Percentiles rank a stretch among this genome's conserved stretches.
These are phyloP conservation scores for Prionailurus viverrinus DNA, from an alignment of 2,113 vertebrate genomes.

Conservation along the genomic window DNA sequence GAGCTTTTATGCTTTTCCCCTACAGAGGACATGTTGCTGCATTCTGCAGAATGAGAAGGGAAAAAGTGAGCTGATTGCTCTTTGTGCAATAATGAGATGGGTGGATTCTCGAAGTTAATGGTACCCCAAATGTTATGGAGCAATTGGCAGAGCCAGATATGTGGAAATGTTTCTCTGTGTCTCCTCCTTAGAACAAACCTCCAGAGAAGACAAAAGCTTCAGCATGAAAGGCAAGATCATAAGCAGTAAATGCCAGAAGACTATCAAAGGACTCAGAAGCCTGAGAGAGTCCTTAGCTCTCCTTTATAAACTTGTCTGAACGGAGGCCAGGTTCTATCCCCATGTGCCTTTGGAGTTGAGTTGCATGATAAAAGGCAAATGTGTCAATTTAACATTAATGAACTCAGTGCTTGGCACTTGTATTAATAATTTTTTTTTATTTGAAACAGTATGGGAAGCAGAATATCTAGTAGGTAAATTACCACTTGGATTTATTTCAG, in stretches of 20 bases:
- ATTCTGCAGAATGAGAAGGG: background rate
- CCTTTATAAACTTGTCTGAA: conserved; percentile 54
- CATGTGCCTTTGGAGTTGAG: background rate
- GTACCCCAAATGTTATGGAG: background rate
- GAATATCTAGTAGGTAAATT: background rate
- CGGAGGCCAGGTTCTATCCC: background rate
- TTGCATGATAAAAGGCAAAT: conserved; percentile 8
- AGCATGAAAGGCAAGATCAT: conserved; percentile 44
- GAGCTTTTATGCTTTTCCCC: background rate
- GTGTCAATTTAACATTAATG: conserved; percentile 31
- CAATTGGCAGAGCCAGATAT: background rate
- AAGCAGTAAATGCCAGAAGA: conserved; percentile 56
- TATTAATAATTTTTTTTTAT: conserved; percentile 35
- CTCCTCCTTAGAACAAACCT: background rate
- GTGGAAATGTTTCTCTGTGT: background rate
- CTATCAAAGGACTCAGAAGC: conserved; percentile 48
- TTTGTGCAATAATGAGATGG: conserved; percentile 39
- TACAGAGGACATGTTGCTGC: background rate
- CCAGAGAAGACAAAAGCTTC: conserved; percentile 51
- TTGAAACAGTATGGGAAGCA: conserved; percentile 37
- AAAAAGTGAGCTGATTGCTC: background rate
- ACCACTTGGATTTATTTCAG: conserved; percentile 43
- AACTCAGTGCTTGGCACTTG: background rate
- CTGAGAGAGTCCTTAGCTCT: conserved; percentile 39
- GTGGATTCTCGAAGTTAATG: conserved; percentile 26